A percentile compares a stretch with the other conserved stretches of the same genome.
Evolutionary conservation across 1,140 invertebrate genomes (phyloP).

Genomic region (Batillaria attramentaria): DNA sequence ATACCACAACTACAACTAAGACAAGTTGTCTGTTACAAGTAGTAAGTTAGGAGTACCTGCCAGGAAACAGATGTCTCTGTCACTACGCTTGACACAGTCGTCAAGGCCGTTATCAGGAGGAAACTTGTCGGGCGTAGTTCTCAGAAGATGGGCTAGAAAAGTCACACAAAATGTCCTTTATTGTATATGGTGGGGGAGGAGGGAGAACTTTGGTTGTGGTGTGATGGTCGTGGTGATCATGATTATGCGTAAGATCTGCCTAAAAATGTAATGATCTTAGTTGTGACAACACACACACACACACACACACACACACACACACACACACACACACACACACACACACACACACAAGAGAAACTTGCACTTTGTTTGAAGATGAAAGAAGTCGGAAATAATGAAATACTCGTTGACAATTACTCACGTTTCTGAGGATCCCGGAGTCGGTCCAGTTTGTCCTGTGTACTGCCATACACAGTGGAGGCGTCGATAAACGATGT

Average conservation of each 20-base stretch:
- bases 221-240: no score
- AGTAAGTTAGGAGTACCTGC: no score
- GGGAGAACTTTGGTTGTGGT: no score
- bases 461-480: conserved; percentile 78
- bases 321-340: not conserved
- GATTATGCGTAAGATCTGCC: no score
- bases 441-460: not conserved
- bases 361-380: not conserved
- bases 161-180: no score
- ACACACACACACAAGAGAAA: not conserved
- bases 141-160: not conserved
- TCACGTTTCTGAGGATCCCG: not conserved
- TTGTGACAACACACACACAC: no score
- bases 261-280: no score
- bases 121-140: conserved; percentile 4
- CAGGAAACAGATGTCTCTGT: conserved; percentile 14
- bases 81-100: conserved; percentile 5
- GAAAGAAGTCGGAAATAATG: not conserved
- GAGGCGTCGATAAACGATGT: conserved; percentile 89
- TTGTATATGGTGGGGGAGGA: no score
- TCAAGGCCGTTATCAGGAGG: conserved; percentile 9
- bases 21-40: no score
- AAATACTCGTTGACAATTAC: not conserved
- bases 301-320: no score
- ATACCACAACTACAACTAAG: no score